Conservation (phyloP, 2,888 invertebrate genomes). For the Lacanobia wlatinum region DNA sequence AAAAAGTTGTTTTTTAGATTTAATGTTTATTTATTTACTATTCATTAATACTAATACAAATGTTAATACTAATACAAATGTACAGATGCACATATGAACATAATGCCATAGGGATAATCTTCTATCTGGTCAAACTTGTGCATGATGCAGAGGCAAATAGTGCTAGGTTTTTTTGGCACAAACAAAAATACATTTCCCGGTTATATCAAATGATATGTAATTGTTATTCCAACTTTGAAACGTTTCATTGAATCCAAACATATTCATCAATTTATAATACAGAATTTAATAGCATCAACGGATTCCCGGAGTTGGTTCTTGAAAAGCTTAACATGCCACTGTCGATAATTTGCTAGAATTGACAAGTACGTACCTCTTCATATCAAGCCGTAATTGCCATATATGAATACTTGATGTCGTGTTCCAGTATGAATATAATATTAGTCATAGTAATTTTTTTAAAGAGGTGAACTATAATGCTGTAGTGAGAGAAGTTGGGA, state of each 20-base stretch:
- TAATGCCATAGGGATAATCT: too few species aligned
- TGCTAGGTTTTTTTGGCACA: neutral
- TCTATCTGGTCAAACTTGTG: too few species aligned
- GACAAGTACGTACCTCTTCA: constrained; percentile 19
- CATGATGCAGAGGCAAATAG: too few species aligned
- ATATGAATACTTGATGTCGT: neutral
- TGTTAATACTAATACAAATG: too few species aligned
- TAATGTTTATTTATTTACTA: too few species aligned
- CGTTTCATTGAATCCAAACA: constrained; percentile 15
- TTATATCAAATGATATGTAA: neutral
- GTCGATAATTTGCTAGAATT: constrained; percentile 25
- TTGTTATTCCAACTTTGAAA: constrained; percentile 4
- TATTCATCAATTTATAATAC: neutral
- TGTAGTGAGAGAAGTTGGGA: too few species aligned
- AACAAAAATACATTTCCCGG: neutral
- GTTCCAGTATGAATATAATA: constrained; percentile 9
- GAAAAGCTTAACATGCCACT: neutral
- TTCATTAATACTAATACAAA: too few species aligned
- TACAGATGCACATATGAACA: too few species aligned
- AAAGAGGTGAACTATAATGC: neutral
- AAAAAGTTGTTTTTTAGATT: neutral
- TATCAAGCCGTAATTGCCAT: constrained; percentile 9
- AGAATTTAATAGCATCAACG: constrained; percentile 11
- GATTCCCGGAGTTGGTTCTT: constrained; percentile 33
- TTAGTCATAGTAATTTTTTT: neutral